Evolutionary conservation across 2,113 vertebrate species (phyloP), one percentile per base, ranked within the genome.

Genomic region (Corythornis madagascariensis): DNA sequence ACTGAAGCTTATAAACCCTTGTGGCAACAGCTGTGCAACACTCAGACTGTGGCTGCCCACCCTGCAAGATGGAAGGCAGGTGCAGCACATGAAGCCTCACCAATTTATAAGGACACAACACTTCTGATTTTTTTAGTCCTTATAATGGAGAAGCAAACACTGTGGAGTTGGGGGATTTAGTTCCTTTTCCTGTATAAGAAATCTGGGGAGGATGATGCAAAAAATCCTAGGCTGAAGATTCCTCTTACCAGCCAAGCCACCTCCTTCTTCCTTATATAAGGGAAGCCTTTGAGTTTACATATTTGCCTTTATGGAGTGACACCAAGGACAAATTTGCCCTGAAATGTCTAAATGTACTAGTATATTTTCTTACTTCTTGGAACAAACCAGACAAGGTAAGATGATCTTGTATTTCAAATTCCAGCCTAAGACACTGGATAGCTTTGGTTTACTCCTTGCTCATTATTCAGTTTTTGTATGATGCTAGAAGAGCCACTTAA

Each of bases 101-200:
- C 31, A 38, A 1, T 64, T 71, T 42, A 11, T n/a, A 55, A 84
- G 31, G 52, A 66, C 31, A 20, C 38, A 50, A 7, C 11, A 25
- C 11, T 7, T 15, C 6, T 48, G n/a, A 2, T 15, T 45, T 55
- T 48, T 82, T 38, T 14, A 47, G n/a, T 50, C 19, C 17, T n/a
- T 70, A 13, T 17, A 71, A 45, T 14, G 13, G 31, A 93, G 33
- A 66, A 2, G 5, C 11, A 89, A 82, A 47, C 5, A 7, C 11
- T 24, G 65, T 1, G 2, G 13, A 19, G 16, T 0, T 73, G 45
- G 10, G 7, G 16, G 10, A 33, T 18, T 61, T 56, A 0, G 45
- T 84, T 70, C 26, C 4, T 78, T 59, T 70, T 48, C 16, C 52
- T 43, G 2, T 40, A 22, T 42, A 26, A 60, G 60, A 82, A 91